These are phyloP conservation scores for Palloptera scutellata DNA, from an alignment of 2,888 invertebrate species.

Conservation along the genomic window DNA sequence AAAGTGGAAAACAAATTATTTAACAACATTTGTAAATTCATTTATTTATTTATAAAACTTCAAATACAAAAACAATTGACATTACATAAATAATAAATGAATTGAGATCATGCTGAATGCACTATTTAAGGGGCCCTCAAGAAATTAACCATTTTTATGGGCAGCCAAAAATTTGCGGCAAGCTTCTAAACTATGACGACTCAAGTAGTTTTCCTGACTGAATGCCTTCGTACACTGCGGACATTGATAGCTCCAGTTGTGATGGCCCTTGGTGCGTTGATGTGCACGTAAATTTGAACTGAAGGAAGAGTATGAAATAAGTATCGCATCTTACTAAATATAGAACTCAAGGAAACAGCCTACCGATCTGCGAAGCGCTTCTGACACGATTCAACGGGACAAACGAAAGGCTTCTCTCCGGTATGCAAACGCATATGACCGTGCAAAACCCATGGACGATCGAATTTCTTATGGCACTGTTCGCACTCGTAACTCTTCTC, in stretches of 20 bases:
- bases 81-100: background rate
- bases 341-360: constrained; percentile 34
- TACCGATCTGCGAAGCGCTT: constrained; percentile 75
- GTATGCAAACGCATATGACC: constrained; percentile 75
- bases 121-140: too few relatives aligned
- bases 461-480: constrained; percentile 71
- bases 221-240: constrained; percentile 74
- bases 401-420: constrained; percentile 75
- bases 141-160: constrained; percentile 38
- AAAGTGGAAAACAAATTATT: too few relatives aligned
- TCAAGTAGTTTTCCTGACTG: constrained; percentile 73
- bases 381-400: constrained; percentile 69
- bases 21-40: too few relatives aligned
- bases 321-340: background rate
- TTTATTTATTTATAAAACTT: background rate
- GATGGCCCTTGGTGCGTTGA: constrained; percentile 76
- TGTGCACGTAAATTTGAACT: constrained; percentile 78
- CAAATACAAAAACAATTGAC: background rate
- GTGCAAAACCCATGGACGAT: constrained; percentile 75
- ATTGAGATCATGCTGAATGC: too few relatives aligned
- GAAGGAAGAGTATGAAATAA: background rate
- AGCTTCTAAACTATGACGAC: constrained; percentile 72
- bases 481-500: constrained; percentile 50
- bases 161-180: constrained; percentile 68
- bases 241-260: constrained; percentile 75